Evolutionary conservation across 1,140 invertebrate genomes (phyloP).

Genomic region (Drosophila parvula): DNA sequence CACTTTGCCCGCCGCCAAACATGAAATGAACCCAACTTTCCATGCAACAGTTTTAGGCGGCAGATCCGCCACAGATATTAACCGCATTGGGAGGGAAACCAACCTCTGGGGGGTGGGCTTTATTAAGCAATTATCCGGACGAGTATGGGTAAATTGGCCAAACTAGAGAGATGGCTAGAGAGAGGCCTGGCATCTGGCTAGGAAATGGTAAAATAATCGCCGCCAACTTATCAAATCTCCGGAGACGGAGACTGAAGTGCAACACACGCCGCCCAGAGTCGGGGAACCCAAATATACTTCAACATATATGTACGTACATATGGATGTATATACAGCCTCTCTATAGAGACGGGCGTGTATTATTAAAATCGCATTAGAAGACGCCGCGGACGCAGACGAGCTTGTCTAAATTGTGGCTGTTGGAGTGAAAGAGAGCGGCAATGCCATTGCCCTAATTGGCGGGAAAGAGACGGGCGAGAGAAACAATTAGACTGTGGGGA

Average conservation of each 20-base stretch:
- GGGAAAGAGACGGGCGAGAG: constrained; percentile 19
- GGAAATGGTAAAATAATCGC: constrained; percentile 82
- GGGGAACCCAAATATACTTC: constrained; percentile 4
- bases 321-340: constrained; percentile 24
- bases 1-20: constrained; percentile 36
- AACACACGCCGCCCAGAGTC: constrained; percentile 30
- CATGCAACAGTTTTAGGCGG: constrained; percentile 48
- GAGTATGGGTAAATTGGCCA: constrained; percentile 61
- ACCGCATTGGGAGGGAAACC: background rate
- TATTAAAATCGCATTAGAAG: constrained; percentile 84
- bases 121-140: constrained; percentile 74
- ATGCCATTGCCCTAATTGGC: constrained; percentile 6
- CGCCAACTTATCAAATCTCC: constrained; percentile 80
- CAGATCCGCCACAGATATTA: constrained; percentile 28
- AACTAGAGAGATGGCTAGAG: constrained; percentile 36
- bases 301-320: constrained; percentile 1
- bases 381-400: constrained; percentile 57
- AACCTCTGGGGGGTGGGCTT: constrained; percentile 54
- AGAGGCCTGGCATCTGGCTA: constrained; percentile 38
- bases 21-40: constrained; percentile 36
- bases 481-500: constrained; percentile 75
- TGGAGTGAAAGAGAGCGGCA: constrained; percentile 6
- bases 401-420: constrained; percentile 73
- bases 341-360: constrained; percentile 74
- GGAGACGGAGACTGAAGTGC: constrained; percentile 70